Evolutionary conservation across 2,888 invertebrate species (phyloP).

Genomic region (Chrysotoxum bicinctum): DNA sequence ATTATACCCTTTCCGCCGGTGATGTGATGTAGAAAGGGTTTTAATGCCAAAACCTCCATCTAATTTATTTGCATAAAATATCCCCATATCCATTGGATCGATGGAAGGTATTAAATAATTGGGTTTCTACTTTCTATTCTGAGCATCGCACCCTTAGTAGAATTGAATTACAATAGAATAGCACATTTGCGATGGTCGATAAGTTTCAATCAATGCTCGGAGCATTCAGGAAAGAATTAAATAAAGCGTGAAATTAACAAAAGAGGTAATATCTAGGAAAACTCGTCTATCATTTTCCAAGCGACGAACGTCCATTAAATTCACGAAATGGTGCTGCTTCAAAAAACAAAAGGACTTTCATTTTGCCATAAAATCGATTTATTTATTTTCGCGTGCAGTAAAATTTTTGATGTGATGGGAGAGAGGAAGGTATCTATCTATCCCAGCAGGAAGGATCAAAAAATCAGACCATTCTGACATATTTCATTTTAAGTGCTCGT

Average conservation of each 20-base stretch:
- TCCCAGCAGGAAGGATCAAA: background rate
- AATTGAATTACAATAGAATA: constrained; percentile 26
- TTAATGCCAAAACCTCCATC: background rate
- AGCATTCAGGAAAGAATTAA: constrained; percentile 32
- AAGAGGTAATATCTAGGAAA: background rate
- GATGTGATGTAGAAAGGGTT: background rate
- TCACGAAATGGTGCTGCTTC: background rate
- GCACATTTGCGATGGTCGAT: constrained; percentile 37
- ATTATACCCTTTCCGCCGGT: background rate
- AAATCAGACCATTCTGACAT: background rate
- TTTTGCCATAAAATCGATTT: constrained; percentile 31
- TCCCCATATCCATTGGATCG: background rate
- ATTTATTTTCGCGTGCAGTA: background rate
- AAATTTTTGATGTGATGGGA: background rate
- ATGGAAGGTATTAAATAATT: background rate
- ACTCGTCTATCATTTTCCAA: background rate
- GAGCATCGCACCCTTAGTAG: background rate
- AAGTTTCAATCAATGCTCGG: constrained; percentile 42
- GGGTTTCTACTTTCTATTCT: background rate
- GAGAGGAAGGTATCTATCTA: background rate
- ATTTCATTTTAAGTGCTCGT: background rate
- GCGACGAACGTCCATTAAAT: background rate
- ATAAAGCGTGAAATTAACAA: constrained; percentile 60
- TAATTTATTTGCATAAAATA: constrained; percentile 7
- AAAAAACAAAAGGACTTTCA: constrained; percentile 14